Percentiles rank a stretch among this genome's conserved stretches.
Conservation (phyloP, 2,113 vertebrate genomes). For the Peromyscus californicus region DNA sequence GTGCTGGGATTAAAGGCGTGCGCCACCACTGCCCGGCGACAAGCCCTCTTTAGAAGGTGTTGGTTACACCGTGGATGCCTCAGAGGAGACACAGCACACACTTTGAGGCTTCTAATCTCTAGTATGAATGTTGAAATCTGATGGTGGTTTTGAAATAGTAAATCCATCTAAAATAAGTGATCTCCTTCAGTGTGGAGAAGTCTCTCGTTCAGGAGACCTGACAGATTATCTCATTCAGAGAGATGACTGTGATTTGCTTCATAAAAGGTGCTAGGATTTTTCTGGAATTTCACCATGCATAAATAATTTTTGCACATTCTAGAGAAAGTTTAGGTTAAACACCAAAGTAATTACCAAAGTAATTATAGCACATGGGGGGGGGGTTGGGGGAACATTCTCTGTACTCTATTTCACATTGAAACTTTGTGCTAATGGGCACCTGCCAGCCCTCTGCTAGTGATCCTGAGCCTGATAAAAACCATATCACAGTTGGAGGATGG, state of each 20-base stretch:
- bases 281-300: slow-evolving; percentile 2
- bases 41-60: neutral
- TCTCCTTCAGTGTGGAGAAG: neutral
- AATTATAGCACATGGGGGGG: neutral
- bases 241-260: neutral
- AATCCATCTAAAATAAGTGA: neutral
- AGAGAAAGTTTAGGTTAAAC: slow-evolving; percentile 35
- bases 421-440: neutral
- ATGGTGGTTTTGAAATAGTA: neutral
- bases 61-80: neutral
- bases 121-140: neutral
- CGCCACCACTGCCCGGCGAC: too few species aligned
- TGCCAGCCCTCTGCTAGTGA: neutral
- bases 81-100: neutral
- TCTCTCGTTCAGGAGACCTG: neutral
- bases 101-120: neutral
- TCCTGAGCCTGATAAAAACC: neutral
- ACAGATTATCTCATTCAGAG: slow-evolving; percentile 18
- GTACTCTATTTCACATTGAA: neutral
- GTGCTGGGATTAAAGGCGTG: too few species aligned
- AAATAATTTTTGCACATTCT: slow-evolving; percentile 40
- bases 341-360: neutral
- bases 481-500: neutral
- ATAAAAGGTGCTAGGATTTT: neutral
- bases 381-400: neutral